These are phyloP conservation scores for Gallinago paraguaiae DNA, from an alignment of 2,113 vertebrate species.

Conservation along the genomic window DNA sequence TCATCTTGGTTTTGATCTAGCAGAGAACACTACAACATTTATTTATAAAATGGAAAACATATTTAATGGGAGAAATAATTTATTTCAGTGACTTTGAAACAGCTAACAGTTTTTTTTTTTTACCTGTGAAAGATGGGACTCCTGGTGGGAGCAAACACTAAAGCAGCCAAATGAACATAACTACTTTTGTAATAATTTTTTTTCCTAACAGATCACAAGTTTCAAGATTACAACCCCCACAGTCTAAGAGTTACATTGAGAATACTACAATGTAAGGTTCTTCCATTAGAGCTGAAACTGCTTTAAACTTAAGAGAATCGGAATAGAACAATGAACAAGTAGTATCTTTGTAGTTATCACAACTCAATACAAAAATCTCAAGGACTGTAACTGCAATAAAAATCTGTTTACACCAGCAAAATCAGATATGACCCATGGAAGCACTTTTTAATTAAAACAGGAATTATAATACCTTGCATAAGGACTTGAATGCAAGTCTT, in stretches of 20 bases:
- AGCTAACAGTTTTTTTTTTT: neutral
- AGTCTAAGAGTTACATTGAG: neutral
- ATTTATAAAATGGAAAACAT: neutral
- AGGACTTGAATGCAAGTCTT: neutral
- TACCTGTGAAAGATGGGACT: neutral
- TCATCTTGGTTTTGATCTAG: neutral
- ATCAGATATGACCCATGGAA: neutral
- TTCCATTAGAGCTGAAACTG: neutral
- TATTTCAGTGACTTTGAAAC: neutral
- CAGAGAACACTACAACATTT: neutral
- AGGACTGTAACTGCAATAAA: neutral
- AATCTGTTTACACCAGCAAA: neutral
- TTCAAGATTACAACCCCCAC: neutral
- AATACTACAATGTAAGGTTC: neutral
- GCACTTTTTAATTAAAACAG: slow-evolving; percentile 25
- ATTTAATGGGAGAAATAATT: neutral
- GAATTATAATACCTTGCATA: neutral
- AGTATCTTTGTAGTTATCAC: neutral
- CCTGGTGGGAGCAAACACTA: neutral
- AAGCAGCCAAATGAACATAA: neutral
- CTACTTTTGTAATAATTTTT: neutral
- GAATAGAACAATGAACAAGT: neutral
- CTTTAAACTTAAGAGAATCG: neutral
- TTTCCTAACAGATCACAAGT: neutral
- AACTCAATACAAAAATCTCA: neutral